Evolutionary conservation across 1,140 invertebrate species (phyloP).

Genomic region (Linepithema humile): DNA sequence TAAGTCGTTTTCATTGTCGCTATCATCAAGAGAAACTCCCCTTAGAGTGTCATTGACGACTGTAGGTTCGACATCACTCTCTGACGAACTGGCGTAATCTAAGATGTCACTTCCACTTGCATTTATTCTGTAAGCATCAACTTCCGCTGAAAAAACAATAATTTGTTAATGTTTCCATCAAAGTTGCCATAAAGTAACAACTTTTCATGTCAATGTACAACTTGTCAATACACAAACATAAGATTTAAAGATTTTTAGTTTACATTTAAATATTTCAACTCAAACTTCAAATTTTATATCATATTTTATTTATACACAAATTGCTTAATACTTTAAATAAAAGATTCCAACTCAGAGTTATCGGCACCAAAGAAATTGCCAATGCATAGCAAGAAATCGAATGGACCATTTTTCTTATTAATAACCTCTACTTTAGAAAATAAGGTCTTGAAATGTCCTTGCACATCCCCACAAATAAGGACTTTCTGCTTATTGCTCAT

Average conservation of each 20-base stretch:
- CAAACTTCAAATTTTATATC: too few species aligned
- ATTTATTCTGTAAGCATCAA: conserved; percentile 86
- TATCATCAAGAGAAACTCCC: conserved; percentile 88
- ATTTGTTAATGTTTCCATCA: conserved; percentile 17
- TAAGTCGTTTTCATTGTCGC: conserved; percentile 90
- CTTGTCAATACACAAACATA: too few species aligned
- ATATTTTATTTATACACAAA: too few species aligned
- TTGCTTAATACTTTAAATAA: neutral
- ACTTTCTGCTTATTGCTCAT: too few species aligned
- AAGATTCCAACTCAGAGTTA: neutral
- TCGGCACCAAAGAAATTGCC: neutral
- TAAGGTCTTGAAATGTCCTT: too few species aligned
- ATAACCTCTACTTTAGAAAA: too few species aligned
- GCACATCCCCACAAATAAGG: too few species aligned
- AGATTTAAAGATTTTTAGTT: too few species aligned
- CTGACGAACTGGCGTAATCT: conserved; percentile 90
- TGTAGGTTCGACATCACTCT: conserved; percentile 89
- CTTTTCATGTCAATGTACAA: too few species aligned
- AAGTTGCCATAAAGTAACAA: neutral
- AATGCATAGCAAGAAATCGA: neutral
- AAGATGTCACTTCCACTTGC: conserved; percentile 86
- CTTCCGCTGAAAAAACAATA: conserved; percentile 82
- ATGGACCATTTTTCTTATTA: too few species aligned
- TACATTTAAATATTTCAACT: too few species aligned
- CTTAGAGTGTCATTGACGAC: conserved; percentile 88